phyloP scores from a whole-genome alignment of 2,113 vertebrate genomes.

The Parotia lawesii region DNA sequence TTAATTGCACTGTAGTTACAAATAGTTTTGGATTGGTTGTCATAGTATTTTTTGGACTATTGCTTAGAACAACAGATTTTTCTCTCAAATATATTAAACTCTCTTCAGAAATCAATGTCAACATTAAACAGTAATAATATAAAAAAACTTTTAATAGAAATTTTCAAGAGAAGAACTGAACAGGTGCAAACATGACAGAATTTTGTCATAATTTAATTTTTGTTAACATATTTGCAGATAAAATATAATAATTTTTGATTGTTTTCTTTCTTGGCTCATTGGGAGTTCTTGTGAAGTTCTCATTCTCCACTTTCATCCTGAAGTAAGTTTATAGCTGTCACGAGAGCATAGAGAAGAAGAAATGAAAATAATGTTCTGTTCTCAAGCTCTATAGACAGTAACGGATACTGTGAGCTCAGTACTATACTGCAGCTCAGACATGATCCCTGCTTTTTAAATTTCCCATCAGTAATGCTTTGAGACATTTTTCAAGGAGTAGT shows the following conservation, averaged over 20 bases:
- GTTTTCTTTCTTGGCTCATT: background rate
- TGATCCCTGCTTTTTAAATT: background rate
- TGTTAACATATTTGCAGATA: background rate
- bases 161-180: background rate
- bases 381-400: background rate
- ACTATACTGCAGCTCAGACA: background rate
- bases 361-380: background rate
- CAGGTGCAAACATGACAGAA: background rate
- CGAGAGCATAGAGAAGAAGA: background rate
- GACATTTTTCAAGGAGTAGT: conserved; percentile 29
- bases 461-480: background rate
- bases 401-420: background rate
- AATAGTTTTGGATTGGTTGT: background rate
- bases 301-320: background rate
- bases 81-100: background rate
- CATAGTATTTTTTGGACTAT: background rate
- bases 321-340: background rate
- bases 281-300: background rate
- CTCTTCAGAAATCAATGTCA: background rate
- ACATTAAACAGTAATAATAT: background rate
- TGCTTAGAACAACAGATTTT: background rate
- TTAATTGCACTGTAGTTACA: background rate
- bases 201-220: background rate
- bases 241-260: background rate
- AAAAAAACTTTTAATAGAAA: background rate